Base-by-base conservation (phyloP, 1,140 invertebrate species). In the Apis dorsata region DNA sequence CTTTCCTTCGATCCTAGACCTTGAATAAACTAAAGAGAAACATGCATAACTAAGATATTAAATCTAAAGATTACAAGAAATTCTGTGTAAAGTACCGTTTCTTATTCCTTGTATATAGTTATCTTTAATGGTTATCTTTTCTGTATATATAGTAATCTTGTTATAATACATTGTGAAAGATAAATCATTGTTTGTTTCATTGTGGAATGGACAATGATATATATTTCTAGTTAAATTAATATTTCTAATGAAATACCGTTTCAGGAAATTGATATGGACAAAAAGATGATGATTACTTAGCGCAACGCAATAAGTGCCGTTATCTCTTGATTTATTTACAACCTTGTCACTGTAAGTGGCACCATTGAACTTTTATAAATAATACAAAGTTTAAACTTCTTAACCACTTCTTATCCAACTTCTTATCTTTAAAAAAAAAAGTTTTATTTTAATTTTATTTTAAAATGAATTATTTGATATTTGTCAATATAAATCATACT, bases 1-100 rank as follows among this genome's bases (percentile, higher is more conserved):
- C 5, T 55, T 2, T 4, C 24, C 8, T 19, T n/a, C 53, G 28
- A 81, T 75, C 62, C 79, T 59, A 51, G 53, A 69, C 72, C 79
- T 57, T 76, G 63, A 68, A 59, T 57, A 53, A 49, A 66, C 12
- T 13, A 49, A 49, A n/a, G 71, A 57, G 69, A 75, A 81, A 81
- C 24, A 24, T 55, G 73, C 63, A 60, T 60, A 76, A 11, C 69
- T 65, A 5, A 19, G 69, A 24, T 73, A 63, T 68, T 81, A 69
- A 81, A 59, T 17, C 1, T 17, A 28, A 49, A 28, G 53, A 71
- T 51, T 5, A 12, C 19, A 49, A 65, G 78, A 53, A 63, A 81
- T n/a, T 57, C 44, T 9, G 4, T 17, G 11, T 28, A 10, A n/a
- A 49, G 51, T 66, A 57, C 71, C 60, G 62, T 81, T 74, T 74